Evolutionary conservation across 2,888 invertebrate species (phyloP).

Genomic region (Mesodorylaimus sp.): DNA sequence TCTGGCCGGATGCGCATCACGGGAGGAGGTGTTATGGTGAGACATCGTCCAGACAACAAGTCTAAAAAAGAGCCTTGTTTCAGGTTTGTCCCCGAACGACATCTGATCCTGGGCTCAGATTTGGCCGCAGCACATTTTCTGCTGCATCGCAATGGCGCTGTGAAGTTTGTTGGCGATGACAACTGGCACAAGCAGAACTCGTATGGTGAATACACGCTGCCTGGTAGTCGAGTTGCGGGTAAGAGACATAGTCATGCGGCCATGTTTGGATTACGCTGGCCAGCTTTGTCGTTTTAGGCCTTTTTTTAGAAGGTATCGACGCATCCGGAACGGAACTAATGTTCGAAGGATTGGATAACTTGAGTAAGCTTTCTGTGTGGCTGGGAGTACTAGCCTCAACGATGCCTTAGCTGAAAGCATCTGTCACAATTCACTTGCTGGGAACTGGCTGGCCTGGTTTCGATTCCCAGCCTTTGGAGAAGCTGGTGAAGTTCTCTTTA

Average conservation of each 20-base stretch:
- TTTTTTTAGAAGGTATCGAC: constrained; percentile 59
- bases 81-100: constrained; percentile 27
- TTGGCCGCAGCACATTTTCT: constrained; percentile 71
- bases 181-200: constrained; percentile 41
- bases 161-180: constrained; percentile 43
- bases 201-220: constrained; percentile 39
- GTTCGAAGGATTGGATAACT: constrained; percentile 62
- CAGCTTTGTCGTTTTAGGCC: constrained; percentile 36
- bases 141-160: constrained; percentile 50
- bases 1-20: too few species aligned
- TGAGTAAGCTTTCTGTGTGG: constrained; percentile 34
- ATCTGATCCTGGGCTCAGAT: constrained; percentile 46
- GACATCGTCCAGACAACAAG: too few species aligned
- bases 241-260: not conserved
- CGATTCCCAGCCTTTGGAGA: too few species aligned
- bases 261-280: too few species aligned
- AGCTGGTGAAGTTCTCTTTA: too few species aligned
- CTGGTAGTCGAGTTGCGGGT: constrained; percentile 38
- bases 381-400: too few species aligned
- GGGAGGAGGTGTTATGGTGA: too few species aligned
- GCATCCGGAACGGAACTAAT: constrained; percentile 50
- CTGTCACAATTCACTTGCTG: too few species aligned
- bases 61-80: not conserved
- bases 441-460: too few species aligned
- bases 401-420: too few species aligned